A percentile compares a stretch with the other conserved stretches of the same genome.
Evolutionary conservation across 2,888 invertebrate genomes (phyloP).

Genomic region (Anoncus sp.): DNA sequence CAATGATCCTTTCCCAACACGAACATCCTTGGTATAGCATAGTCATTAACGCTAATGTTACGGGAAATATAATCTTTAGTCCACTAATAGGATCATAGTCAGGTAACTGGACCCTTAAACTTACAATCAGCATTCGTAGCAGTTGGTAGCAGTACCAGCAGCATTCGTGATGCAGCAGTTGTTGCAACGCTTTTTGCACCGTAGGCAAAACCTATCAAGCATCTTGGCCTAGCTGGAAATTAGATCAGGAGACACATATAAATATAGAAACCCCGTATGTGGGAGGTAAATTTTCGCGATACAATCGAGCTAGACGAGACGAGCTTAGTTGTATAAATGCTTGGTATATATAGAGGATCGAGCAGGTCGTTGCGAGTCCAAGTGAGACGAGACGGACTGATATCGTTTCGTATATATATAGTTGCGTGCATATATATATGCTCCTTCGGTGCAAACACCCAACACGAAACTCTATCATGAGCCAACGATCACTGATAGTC

Average conservation of each 20-base stretch:
- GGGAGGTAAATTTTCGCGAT: constrained; percentile 61
- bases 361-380: not conserved
- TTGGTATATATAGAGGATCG: not conserved
- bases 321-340: constrained; percentile 9
- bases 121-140: constrained; percentile 1
- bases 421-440: too few species aligned
- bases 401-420: constrained; percentile 37
- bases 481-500: constrained; percentile 14
- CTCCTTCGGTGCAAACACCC: not conserved
- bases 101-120: constrained; percentile 3
- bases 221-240: constrained; percentile 61
- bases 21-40: not conserved
- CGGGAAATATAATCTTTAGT: not conserved
- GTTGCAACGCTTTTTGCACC: constrained; percentile 28
- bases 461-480: constrained; percentile 14
- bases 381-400: constrained; percentile 39
- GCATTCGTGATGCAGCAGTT: not conserved
- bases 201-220: constrained; percentile 45
- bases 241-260: constrained; percentile 65
- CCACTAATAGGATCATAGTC: not conserved
- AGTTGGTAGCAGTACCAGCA: not conserved
- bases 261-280: constrained; percentile 45
- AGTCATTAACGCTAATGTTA: not conserved
- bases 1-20: not conserved
- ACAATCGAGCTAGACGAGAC: constrained; percentile 37